phyloP scores from a whole-genome alignment of 2,888 invertebrate genomes.

The Papilio protenor region DNA sequence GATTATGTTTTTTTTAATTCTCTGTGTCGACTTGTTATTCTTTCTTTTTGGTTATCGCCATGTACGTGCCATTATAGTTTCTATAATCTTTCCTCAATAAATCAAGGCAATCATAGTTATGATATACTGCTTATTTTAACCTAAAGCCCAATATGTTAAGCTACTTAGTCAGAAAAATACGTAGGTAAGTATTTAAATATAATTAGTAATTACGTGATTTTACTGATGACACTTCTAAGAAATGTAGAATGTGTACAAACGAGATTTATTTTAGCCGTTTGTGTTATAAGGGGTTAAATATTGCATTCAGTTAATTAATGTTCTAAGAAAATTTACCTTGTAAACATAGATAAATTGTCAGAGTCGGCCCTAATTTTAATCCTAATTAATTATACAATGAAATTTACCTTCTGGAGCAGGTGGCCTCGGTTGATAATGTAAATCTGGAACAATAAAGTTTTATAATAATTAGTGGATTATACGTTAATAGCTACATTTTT shows the following conservation, averaged over 20 bases:
- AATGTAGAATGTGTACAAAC: background rate
- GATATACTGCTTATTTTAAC: too few relatives aligned
- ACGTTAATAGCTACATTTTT: background rate
- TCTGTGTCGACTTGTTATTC: too few relatives aligned
- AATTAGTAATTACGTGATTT: too few relatives aligned
- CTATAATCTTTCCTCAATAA: too few relatives aligned
- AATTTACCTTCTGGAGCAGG: conserved; percentile 86
- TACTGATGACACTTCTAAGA: background rate
- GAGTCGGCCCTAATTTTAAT: conserved; percentile 38
- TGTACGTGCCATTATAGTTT: too few relatives aligned
- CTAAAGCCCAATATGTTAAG: too few relatives aligned
- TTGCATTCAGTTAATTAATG: conserved; percentile 37
- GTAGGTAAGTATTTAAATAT: too few relatives aligned
- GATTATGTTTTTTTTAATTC: too few relatives aligned
- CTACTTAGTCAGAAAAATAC: background rate
- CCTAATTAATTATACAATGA: conserved; percentile 43
- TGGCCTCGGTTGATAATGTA: conserved; percentile 86
- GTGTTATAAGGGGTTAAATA: background rate
- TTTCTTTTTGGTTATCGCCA: background rate
- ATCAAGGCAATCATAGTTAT: too few relatives aligned
- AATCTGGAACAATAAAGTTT: conserved; percentile 83
- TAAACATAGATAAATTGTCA: conserved; percentile 38
- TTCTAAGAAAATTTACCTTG: conserved; percentile 20
- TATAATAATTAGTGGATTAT: conserved; percentile 29
- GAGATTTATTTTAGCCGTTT: background rate